Conservation (phyloP, 2,797 vertebrate genomes). For the Halcyon leucocephala region DNA sequence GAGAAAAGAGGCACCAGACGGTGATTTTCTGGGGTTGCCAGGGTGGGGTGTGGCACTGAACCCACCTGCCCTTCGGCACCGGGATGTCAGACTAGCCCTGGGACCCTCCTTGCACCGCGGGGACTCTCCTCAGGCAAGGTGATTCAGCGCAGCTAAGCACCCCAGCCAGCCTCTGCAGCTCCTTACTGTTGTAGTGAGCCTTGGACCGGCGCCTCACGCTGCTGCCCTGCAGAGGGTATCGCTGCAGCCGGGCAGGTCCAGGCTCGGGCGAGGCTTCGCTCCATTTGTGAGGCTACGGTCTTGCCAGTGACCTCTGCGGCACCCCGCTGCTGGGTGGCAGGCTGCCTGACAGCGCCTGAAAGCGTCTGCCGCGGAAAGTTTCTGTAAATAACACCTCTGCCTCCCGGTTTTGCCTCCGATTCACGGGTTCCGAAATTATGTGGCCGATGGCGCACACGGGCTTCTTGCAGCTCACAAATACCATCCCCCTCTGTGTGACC, state of each 20-base stretch:
- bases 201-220: neutral
- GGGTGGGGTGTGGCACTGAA: neutral
- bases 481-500: neutral
- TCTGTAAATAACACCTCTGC: neutral
- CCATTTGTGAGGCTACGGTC: fast-evolving
- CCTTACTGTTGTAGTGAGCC: fast-evolving
- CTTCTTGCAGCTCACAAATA: neutral
- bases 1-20: fast-evolving
- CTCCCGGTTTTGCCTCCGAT: neutral
- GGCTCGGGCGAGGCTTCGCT: neutral
- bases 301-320: neutral
- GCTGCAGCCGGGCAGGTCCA: neutral
- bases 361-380: neutral
- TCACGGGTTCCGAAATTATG: neutral
- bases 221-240: neutral
- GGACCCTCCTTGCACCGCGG: neutral
- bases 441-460: neutral
- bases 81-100: fast-evolving
- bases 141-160: fast-evolving
- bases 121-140: neutral
- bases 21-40: neutral
- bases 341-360: neutral
- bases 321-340: neutral
- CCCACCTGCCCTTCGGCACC: fast-evolving
- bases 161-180: fast-evolving